A percentile compares a stretch with the other conserved stretches of the same genome.
These are phyloP conservation scores for Empidonax alnorum DNA, from an alignment of 2,113 vertebrate species.

Conservation along the genomic window DNA sequence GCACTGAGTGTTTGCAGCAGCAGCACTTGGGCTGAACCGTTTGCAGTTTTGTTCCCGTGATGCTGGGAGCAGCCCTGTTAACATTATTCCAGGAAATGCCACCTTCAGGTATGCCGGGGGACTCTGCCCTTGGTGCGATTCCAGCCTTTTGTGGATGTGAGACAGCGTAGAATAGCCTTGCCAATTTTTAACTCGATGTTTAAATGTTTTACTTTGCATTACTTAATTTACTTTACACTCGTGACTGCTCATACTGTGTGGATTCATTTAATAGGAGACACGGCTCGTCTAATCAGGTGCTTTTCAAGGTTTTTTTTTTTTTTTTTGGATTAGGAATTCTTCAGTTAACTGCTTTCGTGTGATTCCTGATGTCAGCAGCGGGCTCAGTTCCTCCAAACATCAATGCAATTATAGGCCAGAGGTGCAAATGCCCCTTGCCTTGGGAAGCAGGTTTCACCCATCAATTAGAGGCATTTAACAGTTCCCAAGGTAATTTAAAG, in stretches of 20 bases:
- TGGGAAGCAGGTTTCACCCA: conserved; percentile 20
- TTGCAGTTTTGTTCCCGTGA: background rate
- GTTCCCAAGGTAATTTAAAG: conserved; percentile 18
- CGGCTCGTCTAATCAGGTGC: background rate
- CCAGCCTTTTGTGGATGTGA: background rate
- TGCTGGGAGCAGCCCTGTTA: background rate
- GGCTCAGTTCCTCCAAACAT: background rate
- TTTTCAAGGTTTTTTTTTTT: background rate
- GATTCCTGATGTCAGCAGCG: background rate
- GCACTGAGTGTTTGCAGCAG: background rate
- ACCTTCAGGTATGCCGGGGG: background rate
- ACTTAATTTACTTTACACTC: rapidly evolving
- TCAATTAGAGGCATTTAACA: conserved; percentile 4
- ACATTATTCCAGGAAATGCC: background rate
- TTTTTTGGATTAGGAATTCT: background rate
- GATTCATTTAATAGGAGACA: background rate
- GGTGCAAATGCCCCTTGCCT: background rate
- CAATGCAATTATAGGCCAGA: conserved; percentile 30
- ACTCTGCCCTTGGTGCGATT: background rate
- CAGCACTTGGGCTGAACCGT: rapidly evolving
- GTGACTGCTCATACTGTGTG: background rate
- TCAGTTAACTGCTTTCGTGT: conserved; percentile 7
- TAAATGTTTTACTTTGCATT: background rate
- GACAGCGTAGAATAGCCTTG: background rate
- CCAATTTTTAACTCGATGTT: background rate